A percentile compares a stretch with the other conserved stretches of the same genome.
phyloP scores from a whole-genome alignment of 1,140 invertebrate species.

The Diabrotica undecimpunctata region DNA sequence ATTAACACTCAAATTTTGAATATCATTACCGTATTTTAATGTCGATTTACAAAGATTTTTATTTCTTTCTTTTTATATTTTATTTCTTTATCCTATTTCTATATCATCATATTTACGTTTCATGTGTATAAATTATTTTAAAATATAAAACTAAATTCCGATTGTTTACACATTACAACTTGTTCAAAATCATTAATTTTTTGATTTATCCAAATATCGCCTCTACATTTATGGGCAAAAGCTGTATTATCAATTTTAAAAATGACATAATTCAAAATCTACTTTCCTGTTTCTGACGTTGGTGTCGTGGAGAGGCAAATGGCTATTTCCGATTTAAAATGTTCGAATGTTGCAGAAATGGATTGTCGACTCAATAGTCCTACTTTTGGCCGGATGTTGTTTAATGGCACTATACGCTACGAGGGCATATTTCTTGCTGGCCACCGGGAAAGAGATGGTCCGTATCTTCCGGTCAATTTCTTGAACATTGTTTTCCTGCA shows the following conservation, averaged over 20 bases:
- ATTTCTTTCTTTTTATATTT: too few relatives aligned
- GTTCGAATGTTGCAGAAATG: conserved; percentile 27
- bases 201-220: too few relatives aligned
- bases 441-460: conserved; percentile 29
- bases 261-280: conserved; percentile 44
- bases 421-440: conserved; percentile 38
- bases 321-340: conserved; percentile 44
- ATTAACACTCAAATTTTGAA: too few relatives aligned
- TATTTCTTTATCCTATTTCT: too few relatives aligned
- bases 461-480: conserved; percentile 24
- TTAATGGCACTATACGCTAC: conserved; percentile 37
- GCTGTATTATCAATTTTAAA: conserved; percentile 11
- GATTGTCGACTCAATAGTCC: conserved; percentile 30
- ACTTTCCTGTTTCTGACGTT: conserved; percentile 39
- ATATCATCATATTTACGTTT: too few relatives aligned
- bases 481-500: not conserved
- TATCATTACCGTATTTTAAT: too few relatives aligned
- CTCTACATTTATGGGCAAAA: too few relatives aligned
- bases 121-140: too few relatives aligned
- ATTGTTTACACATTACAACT: too few relatives aligned
- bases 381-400: conserved; percentile 34
- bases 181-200: too few relatives aligned
- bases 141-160: too few relatives aligned
- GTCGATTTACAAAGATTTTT: too few relatives aligned
- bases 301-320: conserved; percentile 37